Base-by-base conservation (phyloP, 2,797 vertebrate species). In the Spondyliosoma cantharus region DNA sequence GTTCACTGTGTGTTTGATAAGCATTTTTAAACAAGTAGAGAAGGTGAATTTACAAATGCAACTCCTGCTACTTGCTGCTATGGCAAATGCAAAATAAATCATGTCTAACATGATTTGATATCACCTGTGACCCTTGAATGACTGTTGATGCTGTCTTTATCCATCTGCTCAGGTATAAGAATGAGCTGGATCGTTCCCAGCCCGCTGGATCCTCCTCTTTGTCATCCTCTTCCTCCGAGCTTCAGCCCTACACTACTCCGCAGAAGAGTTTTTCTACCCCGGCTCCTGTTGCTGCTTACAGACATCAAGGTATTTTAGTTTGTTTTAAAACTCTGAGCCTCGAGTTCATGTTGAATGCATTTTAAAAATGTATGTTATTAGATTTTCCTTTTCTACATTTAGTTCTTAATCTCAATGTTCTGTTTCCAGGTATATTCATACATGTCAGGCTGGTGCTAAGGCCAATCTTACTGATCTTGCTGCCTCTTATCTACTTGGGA, bases 111-210 rank as follows among this genome's bases (percentile, higher is more conserved):
- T 46, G 1, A 78, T 29, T 27, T 13, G 20, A 49, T 48, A 32
- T 50, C 13, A n/a, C 8, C 2, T 76, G 20, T 76, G 50, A 14
- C 15, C 19, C 24, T 45, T 76, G 12, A 58, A 16, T 72, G 3
- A 14, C 14, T 67, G 6, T n/a, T 62, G 5, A 71, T 62, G 22
- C 14, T 6, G 3, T 62, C 9, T 62, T 45, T 66, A 24, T 65
- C 5, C n/a, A 2, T 76, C 50, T 89, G 52, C 60, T 88, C 87
- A 99, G 97, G 81, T 96, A 92, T 89, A 97, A 97, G 92, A 95
- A 92, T 88, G 97, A 97, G 64, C 83, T 96, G 75, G 97, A 98
- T 85, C 96, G 94, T 89, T 96, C 92, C 74, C 96, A 96, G 58
- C 91, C 93, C 27, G 90, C 91, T 22, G 86, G 90, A 19, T 86